phyloP scores from a whole-genome alignment of 2,888 invertebrate genomes.

The Aphidoletes aphidimyza region DNA sequence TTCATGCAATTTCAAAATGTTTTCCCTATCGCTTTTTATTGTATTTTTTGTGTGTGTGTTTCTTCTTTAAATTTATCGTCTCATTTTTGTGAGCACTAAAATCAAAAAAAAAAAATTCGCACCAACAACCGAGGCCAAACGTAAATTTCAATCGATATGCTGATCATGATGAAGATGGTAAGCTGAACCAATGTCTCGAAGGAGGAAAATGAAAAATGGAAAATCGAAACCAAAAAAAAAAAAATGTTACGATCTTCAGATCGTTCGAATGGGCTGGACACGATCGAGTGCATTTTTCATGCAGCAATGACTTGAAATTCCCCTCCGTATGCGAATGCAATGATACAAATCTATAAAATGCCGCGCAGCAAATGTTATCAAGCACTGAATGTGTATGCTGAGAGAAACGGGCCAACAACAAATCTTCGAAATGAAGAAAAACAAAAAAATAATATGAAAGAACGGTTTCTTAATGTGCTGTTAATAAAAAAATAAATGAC shows the following conservation, averaged over 20 bases:
- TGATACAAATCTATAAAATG: conserved; percentile 51
- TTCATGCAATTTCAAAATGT: background rate
- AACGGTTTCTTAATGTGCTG: conserved; percentile 53
- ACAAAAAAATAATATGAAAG: conserved; percentile 16
- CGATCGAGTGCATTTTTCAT: background rate
- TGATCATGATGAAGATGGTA: background rate
- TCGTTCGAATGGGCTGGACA: conserved; percentile 18
- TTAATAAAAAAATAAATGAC: conserved; percentile 54
- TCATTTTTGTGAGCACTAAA: background rate
- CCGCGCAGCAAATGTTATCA: background rate
- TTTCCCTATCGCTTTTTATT: background rate
- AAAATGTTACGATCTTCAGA: background rate
- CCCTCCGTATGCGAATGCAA: background rate
- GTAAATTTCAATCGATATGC: background rate
- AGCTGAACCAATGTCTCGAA: background rate
- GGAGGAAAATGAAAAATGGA: conserved; percentile 16
- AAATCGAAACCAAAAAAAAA: conserved; percentile 26
- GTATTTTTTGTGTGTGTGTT: background rate
- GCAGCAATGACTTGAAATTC: conserved; percentile 32
- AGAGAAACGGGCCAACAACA: background rate
- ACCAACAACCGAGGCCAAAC: background rate
- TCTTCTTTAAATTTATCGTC: background rate
- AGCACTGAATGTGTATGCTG: background rate
- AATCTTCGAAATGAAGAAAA: background rate
- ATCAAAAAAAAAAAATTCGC: background rate